Evolutionary conservation across 2,888 invertebrate species (phyloP).

Genomic region (Atrina japonica): DNA sequence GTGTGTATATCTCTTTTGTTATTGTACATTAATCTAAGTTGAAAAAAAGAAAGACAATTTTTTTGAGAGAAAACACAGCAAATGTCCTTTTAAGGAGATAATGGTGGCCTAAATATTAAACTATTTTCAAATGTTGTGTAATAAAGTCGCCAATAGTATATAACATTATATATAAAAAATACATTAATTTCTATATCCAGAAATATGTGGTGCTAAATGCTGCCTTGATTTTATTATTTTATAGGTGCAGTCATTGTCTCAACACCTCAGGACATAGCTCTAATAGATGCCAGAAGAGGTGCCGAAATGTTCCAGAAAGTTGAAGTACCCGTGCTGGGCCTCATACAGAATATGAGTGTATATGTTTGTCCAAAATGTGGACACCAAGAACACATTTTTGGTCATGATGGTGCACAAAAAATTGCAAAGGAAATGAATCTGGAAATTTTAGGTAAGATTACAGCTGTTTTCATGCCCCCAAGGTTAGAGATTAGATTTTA

Average conservation of each 20-base stretch:
- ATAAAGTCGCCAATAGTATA: no score
- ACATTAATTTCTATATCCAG: no score
- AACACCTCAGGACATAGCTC: conserved; percentile 93
- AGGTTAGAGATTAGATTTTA: neutral
- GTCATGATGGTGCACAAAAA: conserved; percentile 83
- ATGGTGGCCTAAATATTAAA: no score
- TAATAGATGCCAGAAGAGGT: conserved; percentile 92
- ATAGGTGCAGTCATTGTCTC: conserved; percentile 93
- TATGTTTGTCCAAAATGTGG: conserved; percentile 90
- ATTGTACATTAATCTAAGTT: no score
- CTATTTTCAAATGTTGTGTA: no score
- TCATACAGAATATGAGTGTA: conserved; percentile 94
- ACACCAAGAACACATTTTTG: conserved; percentile 88
- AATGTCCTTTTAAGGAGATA: no score
- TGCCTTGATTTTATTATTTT: no score
- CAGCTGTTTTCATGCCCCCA: neutral
- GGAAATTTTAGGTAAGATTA: conserved; percentile 83
- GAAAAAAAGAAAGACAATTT: no score
- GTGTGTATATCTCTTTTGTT: no score
- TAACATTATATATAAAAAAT: no score
- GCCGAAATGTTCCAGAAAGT: conserved; percentile 93
- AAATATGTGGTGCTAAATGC: no score
- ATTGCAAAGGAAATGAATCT: conserved; percentile 83
- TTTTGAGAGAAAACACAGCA: no score
- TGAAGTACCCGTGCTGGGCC: conserved; percentile 86